phyloP scores from a whole-genome alignment of 2,888 invertebrate species.

The Callinectes sapidus region DNA sequence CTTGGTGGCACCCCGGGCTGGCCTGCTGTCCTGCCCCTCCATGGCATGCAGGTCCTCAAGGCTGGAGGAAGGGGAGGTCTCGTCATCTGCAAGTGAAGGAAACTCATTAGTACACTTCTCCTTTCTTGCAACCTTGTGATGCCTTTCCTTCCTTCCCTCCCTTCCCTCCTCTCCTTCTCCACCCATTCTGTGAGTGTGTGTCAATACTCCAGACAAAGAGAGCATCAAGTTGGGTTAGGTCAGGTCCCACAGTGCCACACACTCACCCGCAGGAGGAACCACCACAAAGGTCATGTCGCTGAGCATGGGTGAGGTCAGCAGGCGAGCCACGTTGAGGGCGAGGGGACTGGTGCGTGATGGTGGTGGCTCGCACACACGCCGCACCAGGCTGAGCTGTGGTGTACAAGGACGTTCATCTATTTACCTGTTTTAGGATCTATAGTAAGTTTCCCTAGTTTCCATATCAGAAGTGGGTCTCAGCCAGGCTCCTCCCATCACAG shows the following conservation, averaged over 20 bases:
- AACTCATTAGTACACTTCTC: not conserved
- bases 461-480: no score
- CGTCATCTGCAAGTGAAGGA: constrained; percentile 47
- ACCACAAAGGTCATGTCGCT: constrained; percentile 68
- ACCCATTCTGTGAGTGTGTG: not conserved
- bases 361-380: constrained; percentile 58
- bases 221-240: not conserved
- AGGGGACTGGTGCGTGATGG: constrained; percentile 55
- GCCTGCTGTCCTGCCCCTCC: constrained; percentile 42
- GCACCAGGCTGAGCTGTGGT: constrained; percentile 58
- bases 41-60: constrained; percentile 54
- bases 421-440: no score
- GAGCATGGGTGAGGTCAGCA: constrained; percentile 42
- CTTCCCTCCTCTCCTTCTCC: not conserved
- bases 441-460: no score
- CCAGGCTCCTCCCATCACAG: no score
- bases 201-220: no score
- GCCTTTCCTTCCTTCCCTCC: not conserved
- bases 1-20: constrained; percentile 11
- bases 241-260: not conserved
- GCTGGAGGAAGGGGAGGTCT: constrained; percentile 57
- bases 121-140: not conserved
- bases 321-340: constrained; percentile 57
- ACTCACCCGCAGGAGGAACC: constrained; percentile 61
- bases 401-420: not conserved